Evolutionary conservation across 2,888 invertebrate species (phyloP).

Genomic region (Marasmarcha lunaedactyla): DNA sequence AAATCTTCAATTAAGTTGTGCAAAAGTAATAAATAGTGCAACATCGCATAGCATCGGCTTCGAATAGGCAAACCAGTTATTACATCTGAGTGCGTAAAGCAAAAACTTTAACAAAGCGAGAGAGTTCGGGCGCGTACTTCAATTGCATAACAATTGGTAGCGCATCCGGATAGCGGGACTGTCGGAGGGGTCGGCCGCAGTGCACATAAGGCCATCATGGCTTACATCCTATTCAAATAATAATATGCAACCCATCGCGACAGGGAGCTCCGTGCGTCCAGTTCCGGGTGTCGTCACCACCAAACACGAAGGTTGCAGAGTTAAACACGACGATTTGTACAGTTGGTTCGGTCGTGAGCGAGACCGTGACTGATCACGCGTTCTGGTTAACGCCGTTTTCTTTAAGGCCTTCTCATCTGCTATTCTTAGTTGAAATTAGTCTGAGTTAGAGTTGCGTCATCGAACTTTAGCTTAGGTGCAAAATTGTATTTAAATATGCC

Average conservation of each 20-base stretch:
- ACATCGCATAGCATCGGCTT: too few species aligned
- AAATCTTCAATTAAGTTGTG: too few species aligned
- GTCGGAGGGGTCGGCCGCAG: constrained; percentile 18
- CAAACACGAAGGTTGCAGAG: too few species aligned
- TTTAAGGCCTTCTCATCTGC: constrained; percentile 23
- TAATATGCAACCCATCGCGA: constrained; percentile 21
- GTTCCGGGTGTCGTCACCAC: too few species aligned
- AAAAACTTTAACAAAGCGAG: neutral
- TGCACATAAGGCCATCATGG: neutral
- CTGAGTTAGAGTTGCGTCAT: too few species aligned
- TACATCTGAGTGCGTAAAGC: too few species aligned
- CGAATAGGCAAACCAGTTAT: too few species aligned
- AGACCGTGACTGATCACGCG: constrained; percentile 48
- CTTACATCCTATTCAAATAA: too few species aligned
- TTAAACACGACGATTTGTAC: constrained; percentile 2
- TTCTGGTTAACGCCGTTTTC: constrained; percentile 27
- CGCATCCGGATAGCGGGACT: constrained; percentile 58
- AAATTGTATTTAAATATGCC: too few species aligned
- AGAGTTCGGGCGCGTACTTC: constrained; percentile 21
- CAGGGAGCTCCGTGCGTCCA: constrained; percentile 14
- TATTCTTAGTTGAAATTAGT: too few species aligned
- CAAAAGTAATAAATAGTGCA: too few species aligned
- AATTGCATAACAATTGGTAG: constrained; percentile 57
- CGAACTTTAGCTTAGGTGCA: too few species aligned
- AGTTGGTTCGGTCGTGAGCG: constrained; percentile 41